A percentile compares a stretch with the other conserved stretches of the same genome.
Conservation (phyloP, 2,113 vertebrate species). For the Phasianus colchicus region DNA sequence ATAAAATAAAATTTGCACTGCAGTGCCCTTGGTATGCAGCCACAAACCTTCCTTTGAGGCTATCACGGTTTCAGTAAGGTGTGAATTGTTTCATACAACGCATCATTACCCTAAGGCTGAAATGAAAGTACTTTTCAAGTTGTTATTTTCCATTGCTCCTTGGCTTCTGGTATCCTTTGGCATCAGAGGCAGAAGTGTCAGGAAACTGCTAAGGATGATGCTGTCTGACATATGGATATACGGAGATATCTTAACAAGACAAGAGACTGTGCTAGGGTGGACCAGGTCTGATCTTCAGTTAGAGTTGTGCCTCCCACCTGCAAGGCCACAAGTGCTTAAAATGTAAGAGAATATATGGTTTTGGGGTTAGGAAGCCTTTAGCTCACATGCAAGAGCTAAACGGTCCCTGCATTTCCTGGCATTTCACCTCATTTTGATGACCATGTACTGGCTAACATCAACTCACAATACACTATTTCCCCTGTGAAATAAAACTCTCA, state of each 20-base stretch:
- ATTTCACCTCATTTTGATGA: neutral
- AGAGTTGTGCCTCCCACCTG: neutral
- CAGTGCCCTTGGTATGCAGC: neutral
- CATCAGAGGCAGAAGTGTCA: constrained; percentile 27
- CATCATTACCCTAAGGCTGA: neutral
- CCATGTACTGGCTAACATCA: neutral
- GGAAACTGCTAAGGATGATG: constrained; percentile 8
- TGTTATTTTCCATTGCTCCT: constrained; percentile 28
- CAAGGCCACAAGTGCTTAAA: neutral
- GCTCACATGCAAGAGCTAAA: neutral
- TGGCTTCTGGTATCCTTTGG: neutral
- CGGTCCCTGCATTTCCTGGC: neutral
- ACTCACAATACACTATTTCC: neutral
- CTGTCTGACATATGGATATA: neutral
- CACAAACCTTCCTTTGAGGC: neutral
- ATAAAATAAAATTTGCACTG: neutral
- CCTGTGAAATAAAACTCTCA: constrained; percentile 15
- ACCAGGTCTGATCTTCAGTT: neutral
- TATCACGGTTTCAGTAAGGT: neutral
- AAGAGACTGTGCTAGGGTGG: neutral
- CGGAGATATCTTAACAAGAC: constrained; percentile 42
- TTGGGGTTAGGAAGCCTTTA: neutral
- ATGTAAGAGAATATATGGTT: neutral
- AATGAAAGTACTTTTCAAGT: neutral
- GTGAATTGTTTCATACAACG: neutral